These are phyloP conservation scores for Toxostoma redivivum DNA, from an alignment of 2,113 vertebrate genomes.

Conservation along the genomic window DNA sequence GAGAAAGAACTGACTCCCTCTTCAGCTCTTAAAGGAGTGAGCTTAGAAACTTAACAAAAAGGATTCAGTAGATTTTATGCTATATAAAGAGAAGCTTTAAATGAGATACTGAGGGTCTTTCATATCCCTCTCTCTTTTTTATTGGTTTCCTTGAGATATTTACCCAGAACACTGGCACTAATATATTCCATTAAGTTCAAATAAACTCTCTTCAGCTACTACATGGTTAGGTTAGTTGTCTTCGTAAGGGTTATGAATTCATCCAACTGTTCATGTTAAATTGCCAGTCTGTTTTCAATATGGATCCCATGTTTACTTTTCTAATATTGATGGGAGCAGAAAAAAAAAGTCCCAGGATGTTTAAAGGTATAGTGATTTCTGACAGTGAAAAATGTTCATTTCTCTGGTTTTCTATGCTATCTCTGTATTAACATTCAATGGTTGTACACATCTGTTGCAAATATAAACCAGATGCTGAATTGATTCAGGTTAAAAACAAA, in stretches of 20 bases:
- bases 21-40: background rate
- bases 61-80: background rate
- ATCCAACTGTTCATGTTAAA: background rate
- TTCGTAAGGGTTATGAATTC: background rate
- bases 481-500: background rate
- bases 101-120: background rate
- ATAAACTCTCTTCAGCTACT: background rate
- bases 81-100: background rate
- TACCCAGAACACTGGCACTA: background rate
- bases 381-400: background rate
- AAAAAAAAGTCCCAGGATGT: background rate
- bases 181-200: background rate
- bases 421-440: background rate
- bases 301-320: background rate
- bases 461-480: background rate
- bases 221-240: background rate
- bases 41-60: background rate
- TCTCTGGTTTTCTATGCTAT: background rate
- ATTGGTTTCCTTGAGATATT: background rate
- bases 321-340: background rate
- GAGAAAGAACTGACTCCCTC: background rate
- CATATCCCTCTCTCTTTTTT: background rate
- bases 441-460: background rate
- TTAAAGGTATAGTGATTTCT: background rate
- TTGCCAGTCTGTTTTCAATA: background rate